These are phyloP conservation scores for Enteromius radiatus DNA, from an alignment of 2,797 vertebrate genomes.

Conservation along the genomic window DNA sequence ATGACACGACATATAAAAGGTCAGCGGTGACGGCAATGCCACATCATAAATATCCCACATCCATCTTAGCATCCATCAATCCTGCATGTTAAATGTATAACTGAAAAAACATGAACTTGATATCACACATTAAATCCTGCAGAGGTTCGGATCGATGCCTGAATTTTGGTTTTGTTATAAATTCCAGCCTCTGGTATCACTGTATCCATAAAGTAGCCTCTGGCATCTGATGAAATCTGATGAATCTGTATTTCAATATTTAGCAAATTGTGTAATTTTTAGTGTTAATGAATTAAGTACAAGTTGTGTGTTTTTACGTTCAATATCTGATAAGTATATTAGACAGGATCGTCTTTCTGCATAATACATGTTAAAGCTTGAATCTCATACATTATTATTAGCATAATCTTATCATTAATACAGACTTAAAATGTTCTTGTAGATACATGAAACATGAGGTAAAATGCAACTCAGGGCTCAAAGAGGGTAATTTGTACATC, in stretches of 20 bases:
- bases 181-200: not conserved
- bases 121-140: slow-evolving; percentile 3
- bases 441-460: not conserved
- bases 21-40: slow-evolving; percentile 10
- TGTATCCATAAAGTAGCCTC: not conserved
- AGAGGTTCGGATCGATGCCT: not conserved
- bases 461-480: slow-evolving; percentile 2
- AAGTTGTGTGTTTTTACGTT: not conserved
- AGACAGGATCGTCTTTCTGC: slow-evolving; percentile 36
- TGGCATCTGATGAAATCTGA: slow-evolving; percentile 2
- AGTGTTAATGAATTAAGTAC: not conserved
- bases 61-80: not conserved
- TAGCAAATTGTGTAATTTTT: not conserved
- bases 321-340: not conserved
- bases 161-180: not conserved
- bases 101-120: slow-evolving; percentile 2
- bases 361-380: slow-evolving; percentile 38
- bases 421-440: slow-evolving; percentile 17
- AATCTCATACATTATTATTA: slow-evolving; percentile 54
- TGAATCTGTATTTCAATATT: not conserved
- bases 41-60: slow-evolving; percentile 38
- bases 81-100: slow-evolving; percentile 3
- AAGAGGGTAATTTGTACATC: slow-evolving; percentile 1
- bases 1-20: slow-evolving; percentile 53
- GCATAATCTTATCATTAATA: slow-evolving; percentile 37